These are phyloP conservation scores for Blastobasis lacticolella DNA, from an alignment of 2,888 invertebrate species.

Conservation along the genomic window DNA sequence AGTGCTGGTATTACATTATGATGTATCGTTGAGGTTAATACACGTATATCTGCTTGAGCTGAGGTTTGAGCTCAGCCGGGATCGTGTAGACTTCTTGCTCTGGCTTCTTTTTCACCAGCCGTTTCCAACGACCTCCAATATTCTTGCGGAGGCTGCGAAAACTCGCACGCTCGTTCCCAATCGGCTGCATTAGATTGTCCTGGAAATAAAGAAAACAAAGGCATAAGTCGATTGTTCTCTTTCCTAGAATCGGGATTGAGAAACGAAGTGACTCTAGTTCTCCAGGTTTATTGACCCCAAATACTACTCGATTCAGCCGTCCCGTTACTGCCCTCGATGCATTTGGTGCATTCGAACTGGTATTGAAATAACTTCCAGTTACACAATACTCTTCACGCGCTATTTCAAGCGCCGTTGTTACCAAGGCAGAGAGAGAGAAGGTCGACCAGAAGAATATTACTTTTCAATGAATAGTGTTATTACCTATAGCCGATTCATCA, in stretches of 20 bases:
- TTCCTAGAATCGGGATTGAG: not conserved
- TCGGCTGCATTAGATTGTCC: constrained; percentile 85
- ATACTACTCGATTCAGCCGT: constrained; percentile 35
- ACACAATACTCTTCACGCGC: constrained; percentile 37
- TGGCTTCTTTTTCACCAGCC: constrained; percentile 88
- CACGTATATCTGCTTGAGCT: constrained; percentile 91
- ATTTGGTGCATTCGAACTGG: constrained; percentile 40
- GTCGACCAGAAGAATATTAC: constrained; percentile 27
- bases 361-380: constrained; percentile 39
- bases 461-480: constrained; percentile 22
- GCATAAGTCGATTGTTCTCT: constrained; percentile 18
- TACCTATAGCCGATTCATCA: constrained; percentile 10
- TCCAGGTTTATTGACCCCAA: constrained; percentile 38
- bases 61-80: constrained; percentile 89
- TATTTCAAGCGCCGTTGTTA: constrained; percentile 49
- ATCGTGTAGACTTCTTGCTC: constrained; percentile 87
- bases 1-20: constrained; percentile 36
- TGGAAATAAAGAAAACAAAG: constrained; percentile 68
- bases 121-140: constrained; percentile 89
- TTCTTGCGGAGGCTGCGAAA: constrained; percentile 90
- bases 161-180: constrained; percentile 81
- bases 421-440: constrained; percentile 31
- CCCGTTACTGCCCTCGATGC: constrained; percentile 49
- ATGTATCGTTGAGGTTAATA: constrained; percentile 70
- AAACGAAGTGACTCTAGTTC: too few relatives aligned